phyloP scores from a whole-genome alignment of 2,888 invertebrate species.

The Alitta virens region DNA sequence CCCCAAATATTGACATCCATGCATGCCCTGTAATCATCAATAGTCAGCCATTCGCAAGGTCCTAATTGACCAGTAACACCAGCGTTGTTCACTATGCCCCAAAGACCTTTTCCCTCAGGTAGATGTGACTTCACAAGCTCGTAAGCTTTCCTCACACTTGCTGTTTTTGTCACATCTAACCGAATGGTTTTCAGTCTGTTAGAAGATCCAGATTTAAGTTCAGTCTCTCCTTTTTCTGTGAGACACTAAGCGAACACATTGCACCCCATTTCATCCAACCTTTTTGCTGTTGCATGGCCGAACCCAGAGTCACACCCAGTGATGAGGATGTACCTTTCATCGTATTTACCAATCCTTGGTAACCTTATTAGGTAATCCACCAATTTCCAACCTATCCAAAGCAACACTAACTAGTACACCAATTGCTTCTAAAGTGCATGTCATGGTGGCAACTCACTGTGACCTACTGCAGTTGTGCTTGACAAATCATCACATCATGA shows the following conservation, averaged over 20 bases:
- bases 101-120: constrained; percentile 36
- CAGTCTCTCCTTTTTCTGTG: constrained; percentile 16
- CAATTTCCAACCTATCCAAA: too few relatives aligned
- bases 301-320: too few relatives aligned
- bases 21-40: constrained; percentile 14
- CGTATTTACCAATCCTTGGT: too few relatives aligned
- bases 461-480: too few relatives aligned
- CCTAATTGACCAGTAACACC: constrained; percentile 34
- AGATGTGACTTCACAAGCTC: constrained; percentile 23
- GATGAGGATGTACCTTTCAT: too few relatives aligned
- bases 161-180: constrained; percentile 30
- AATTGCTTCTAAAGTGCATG: too few relatives aligned
- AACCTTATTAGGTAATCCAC: too few relatives aligned
- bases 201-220: constrained; percentile 13
- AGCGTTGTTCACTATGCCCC: constrained; percentile 49
- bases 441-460: too few relatives aligned
- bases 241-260: not conserved
- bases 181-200: constrained; percentile 20
- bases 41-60: constrained; percentile 18
- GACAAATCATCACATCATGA: too few relatives aligned
- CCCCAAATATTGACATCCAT: constrained; percentile 49
- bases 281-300: not conserved
- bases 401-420: too few relatives aligned
- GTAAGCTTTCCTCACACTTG: constrained; percentile 26
- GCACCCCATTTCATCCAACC: not conserved